These are phyloP conservation scores for Dasypogon diadema DNA, from an alignment of 2,888 invertebrate species.

Conservation along the genomic window DNA sequence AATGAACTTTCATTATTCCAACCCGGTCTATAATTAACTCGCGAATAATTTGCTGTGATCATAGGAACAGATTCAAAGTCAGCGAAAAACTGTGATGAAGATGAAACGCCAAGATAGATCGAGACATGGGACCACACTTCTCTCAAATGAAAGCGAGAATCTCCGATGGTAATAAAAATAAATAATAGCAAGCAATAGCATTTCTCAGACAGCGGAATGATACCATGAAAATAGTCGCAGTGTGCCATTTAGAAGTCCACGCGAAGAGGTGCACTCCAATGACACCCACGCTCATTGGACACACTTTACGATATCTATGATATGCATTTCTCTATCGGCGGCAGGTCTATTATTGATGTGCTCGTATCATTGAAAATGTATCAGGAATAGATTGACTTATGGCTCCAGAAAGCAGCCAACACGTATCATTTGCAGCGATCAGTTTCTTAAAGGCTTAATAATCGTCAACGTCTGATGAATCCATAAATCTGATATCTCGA, in stretches of 20 bases:
- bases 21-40: constrained; percentile 29
- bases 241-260: constrained; percentile 12
- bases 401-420: not conserved
- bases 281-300: constrained; percentile 18
- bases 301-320: not conserved
- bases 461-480: not conserved
- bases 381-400: no score
- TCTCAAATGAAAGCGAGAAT: constrained; percentile 15
- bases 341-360: no score
- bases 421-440: not conserved
- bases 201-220: not conserved
- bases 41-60: constrained; percentile 13
- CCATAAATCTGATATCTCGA: not conserved
- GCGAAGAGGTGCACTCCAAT: constrained; percentile 25
- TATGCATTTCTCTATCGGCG: constrained; percentile 3
- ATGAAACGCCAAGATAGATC: constrained; percentile 5
- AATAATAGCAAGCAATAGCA: constrained; percentile 15
- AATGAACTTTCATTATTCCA: constrained; percentile 33
- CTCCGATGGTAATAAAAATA: constrained; percentile 16
- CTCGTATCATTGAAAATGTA: no score
- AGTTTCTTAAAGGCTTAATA: not conserved
- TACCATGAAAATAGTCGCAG: constrained; percentile 17
- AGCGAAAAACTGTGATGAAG: not conserved
- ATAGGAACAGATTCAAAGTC: not conserved
- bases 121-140: not conserved